Percentiles rank a stretch among this genome's conserved stretches.
These are phyloP conservation scores for Pachypsylla venusta DNA, from an alignment of 1,140 invertebrate genomes.

Conservation along the genomic window DNA sequence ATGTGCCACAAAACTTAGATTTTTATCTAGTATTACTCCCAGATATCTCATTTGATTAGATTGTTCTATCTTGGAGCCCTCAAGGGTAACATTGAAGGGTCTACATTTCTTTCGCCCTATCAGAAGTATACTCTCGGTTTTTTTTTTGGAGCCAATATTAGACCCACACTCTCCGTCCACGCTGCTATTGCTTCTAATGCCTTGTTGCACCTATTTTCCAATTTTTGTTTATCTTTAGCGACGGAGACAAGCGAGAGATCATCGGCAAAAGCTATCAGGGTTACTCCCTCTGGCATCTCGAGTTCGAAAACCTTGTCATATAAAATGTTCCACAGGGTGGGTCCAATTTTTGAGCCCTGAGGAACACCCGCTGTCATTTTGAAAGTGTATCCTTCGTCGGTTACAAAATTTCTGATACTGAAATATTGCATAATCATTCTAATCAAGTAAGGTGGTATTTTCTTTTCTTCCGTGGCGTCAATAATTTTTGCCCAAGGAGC, in stretches of 20 bases:
- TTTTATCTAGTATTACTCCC: neutral
- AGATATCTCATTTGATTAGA: neutral
- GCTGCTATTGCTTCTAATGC: neutral
- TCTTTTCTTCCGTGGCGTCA: too few species aligned
- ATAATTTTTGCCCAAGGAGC: too few species aligned
- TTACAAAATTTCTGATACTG: neutral
- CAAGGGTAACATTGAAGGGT: neutral
- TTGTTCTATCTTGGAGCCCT: neutral
- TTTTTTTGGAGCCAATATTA: neutral
- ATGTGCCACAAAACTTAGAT: neutral
- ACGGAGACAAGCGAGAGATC: constrained; percentile 14
- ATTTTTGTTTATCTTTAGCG: neutral
- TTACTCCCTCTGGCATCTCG: constrained; percentile 18
- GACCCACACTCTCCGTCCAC: neutral
- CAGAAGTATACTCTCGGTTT: neutral
- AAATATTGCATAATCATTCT: too few species aligned
- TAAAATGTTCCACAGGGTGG: constrained; percentile 26
- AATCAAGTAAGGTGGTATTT: neutral
- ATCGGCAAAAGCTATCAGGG: constrained; percentile 8
- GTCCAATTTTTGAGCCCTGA: constrained; percentile 26
- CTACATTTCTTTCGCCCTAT: neutral
- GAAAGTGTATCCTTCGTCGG: neutral
- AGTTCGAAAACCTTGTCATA: constrained; percentile 26
- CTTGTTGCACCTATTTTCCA: neutral
- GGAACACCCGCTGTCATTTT: constrained; percentile 19